Conservation (phyloP, 1,140 invertebrate species). For the Calliphora vicina region DNA sequence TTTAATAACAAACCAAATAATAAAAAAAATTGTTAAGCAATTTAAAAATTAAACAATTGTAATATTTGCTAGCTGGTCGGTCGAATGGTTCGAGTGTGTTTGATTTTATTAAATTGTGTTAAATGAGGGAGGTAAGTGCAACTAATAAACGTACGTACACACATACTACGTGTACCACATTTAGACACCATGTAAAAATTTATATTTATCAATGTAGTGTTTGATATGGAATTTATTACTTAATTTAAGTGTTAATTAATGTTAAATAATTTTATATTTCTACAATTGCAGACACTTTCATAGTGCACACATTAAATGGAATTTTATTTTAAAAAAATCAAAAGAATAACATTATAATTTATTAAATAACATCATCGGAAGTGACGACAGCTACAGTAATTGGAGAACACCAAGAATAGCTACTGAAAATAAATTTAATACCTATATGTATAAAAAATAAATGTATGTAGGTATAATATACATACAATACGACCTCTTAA, state of each 20-base stretch:
- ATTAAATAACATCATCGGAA: not conserved
- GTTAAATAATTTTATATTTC: not conserved
- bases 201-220: not conserved
- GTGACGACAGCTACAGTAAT: not conserved
- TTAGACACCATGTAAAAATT: not conserved
- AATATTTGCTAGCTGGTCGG: not conserved
- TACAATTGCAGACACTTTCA: not conserved
- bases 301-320: too few species aligned
- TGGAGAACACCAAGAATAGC: not conserved
- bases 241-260: not conserved
- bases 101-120: not conserved
- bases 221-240: conserved; percentile 1
- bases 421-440: not conserved
- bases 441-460: not conserved
- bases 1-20: not conserved
- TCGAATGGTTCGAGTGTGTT: not conserved
- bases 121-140: conserved; percentile 3
- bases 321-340: too few species aligned
- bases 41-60: not conserved
- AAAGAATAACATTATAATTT: too few species aligned
- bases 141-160: not conserved
- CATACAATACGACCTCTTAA: not conserved
- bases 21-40: not conserved
- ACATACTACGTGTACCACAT: too few species aligned
- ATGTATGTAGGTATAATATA: not conserved